Base-by-base conservation (phyloP, 2,797 vertebrate genomes). In the Cuniculus paca region DNA sequence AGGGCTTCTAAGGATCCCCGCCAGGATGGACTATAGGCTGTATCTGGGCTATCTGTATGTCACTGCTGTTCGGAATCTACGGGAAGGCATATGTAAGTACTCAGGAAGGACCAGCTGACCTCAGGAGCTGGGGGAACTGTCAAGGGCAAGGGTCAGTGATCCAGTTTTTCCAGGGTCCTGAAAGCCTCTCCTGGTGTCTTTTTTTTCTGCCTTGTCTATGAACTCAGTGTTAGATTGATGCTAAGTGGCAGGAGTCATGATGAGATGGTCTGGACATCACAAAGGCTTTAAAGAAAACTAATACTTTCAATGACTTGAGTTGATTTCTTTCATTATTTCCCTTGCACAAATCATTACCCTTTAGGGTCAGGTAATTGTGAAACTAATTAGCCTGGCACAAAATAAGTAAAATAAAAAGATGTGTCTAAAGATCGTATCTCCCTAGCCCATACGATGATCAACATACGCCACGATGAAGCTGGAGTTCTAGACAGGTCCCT, bases 1-100 rank as follows among this genome's bases (percentile, higher is more conserved):
- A 1, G 88, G 10, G 4, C 97, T 99, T 86, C 79, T 99, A 63
- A 60, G 2, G 54, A 42, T 99, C 10, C 99, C 99, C 0, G 0
- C 97, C 0, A 88, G 86, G 95, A 99, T 98, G 72, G 99, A 99
- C 95, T 90, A 98, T 81, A 99, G 98, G 97, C 95, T 99, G 72
- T 99, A 99, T 96, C 97, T 99, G 45, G 99, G 99, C 78, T 97
- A 98, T 78, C 77, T 98, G 0, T 99, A 99, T 68, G 98, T 98
- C 94, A 97, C 94, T 8, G 97, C 98, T 48, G 7, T 99, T 88
- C 98, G 94, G 75, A 99, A 98, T 63, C 97, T 99, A 11, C 98
- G 82, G 94, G 95, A 97, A 83, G 94, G 91, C 98, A 96, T 39
- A 98, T 99, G 99, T 99, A 98, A 97, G 98, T 97, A 34, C 16